Percentiles rank a stretch among this genome's conserved stretches.
These are phyloP conservation scores for Chrysochloris asiatica DNA, from an alignment of 2,113 vertebrate genomes.

Conservation along the genomic window DNA sequence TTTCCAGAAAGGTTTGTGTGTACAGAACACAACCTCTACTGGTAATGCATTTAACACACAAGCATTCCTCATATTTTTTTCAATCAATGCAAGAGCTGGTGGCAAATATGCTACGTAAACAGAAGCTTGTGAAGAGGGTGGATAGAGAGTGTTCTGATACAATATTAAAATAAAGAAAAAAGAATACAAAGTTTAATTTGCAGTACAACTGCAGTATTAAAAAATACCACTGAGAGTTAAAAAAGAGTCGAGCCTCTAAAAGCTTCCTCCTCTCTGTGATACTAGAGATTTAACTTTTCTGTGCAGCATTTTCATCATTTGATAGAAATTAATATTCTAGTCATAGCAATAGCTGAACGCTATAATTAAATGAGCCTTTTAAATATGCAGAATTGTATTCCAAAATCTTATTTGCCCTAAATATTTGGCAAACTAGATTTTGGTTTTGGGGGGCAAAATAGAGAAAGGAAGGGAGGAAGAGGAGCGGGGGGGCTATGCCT, in stretches of 20 bases:
- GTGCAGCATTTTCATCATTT: slow-evolving; percentile 20
- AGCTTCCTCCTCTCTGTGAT: neutral
- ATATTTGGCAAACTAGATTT: neutral
- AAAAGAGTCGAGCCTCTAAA: slow-evolving; percentile 4
- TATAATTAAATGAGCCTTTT: slow-evolving; percentile 17
- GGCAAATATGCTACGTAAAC: neutral
- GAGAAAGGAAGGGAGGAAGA: neutral
- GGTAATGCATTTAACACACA: neutral
- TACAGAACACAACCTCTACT: neutral
- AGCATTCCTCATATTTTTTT: neutral
- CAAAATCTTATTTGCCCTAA: slow-evolving; percentile 37
- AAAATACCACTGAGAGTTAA: slow-evolving; percentile 39
- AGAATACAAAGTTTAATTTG: neutral
- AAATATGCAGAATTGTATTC: slow-evolving; percentile 36
- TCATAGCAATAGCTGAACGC: neutral
- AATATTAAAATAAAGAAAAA: neutral
- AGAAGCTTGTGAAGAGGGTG: neutral
- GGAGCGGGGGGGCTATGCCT: neutral
- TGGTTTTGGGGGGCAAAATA: too few species aligned
- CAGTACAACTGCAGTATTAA: neutral
- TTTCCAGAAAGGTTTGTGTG: neutral
- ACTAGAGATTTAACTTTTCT: slow-evolving; percentile 4
- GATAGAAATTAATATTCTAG: slow-evolving; percentile 35
- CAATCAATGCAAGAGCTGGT: neutral
- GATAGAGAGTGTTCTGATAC: neutral